Conservation (phyloP, 2,888 invertebrate species). For the Drosophila meridionalis region DNA sequence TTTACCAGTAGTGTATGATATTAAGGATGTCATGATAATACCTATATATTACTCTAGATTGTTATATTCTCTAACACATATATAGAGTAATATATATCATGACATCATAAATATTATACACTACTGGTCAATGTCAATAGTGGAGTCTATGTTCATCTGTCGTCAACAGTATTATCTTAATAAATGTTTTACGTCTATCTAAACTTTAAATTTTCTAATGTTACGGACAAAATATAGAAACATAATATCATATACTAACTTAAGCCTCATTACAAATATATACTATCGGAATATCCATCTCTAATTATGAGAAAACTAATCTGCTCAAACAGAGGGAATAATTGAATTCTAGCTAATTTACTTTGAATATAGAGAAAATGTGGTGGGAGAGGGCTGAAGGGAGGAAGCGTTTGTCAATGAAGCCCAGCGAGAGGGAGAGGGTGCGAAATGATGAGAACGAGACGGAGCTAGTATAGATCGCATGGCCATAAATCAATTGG, state of each 20-base stretch:
- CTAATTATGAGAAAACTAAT: not conserved
- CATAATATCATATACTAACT: not conserved
- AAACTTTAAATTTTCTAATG: not conserved
- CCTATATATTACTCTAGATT: too few relatives aligned
- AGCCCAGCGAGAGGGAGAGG: not conserved
- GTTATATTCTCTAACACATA: too few relatives aligned
- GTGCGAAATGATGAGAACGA: not conserved
- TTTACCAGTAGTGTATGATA: too few relatives aligned
- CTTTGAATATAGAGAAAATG: conserved; percentile 1
- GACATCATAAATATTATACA: too few relatives aligned
- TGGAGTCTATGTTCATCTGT: not conserved
- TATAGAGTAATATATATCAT: too few relatives aligned
- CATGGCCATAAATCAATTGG: conserved; percentile 72
- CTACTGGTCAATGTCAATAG: not conserved
- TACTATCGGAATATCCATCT: not conserved
- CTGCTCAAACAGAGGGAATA: not conserved
- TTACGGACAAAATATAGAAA: not conserved
- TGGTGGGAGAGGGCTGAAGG: not conserved
- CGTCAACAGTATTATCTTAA: too few relatives aligned
- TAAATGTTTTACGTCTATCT: too few relatives aligned
- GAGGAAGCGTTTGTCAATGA: not conserved
- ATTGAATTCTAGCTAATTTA: not conserved
- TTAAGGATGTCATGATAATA: too few relatives aligned
- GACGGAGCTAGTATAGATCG: conserved; percentile 20
- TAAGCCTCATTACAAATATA: not conserved